Conservation (phyloP, 2,113 vertebrate species). For the Canis aureus region DNA sequence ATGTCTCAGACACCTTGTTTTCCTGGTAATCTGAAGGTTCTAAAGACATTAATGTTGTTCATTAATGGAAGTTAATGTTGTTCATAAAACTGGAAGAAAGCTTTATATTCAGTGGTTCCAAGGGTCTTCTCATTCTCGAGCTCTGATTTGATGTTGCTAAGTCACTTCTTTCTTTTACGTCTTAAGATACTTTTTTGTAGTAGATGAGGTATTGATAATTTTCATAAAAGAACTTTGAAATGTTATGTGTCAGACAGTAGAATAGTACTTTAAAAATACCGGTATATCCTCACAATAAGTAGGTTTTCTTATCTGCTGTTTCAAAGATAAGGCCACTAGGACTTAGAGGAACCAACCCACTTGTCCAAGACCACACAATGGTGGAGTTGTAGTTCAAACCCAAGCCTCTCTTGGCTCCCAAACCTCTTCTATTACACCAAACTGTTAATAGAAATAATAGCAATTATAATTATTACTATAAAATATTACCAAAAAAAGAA, state of each 20-base stretch:
- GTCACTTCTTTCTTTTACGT: background rate
- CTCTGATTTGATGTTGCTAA: background rate
- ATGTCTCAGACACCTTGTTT: background rate
- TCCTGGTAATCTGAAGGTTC: background rate
- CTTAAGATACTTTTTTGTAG: background rate
- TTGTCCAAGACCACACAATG: background rate
- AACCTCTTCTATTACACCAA: background rate
- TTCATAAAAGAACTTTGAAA: conserved; percentile 17
- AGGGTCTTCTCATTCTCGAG: background rate
- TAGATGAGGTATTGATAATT: background rate
- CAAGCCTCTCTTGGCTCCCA: background rate
- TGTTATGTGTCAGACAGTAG: background rate
- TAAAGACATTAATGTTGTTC: background rate
- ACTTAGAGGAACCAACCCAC: background rate
- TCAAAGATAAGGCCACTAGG: background rate
- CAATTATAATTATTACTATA: background rate
- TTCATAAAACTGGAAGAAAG: background rate
- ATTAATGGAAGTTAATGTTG: background rate
- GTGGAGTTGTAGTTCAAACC: background rate
- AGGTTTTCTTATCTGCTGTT: background rate
- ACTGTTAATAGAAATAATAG: background rate
- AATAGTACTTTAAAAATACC: background rate
- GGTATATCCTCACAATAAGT: background rate
- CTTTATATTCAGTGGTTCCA: background rate
- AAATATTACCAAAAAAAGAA: background rate